phyloP scores from a whole-genome alignment of 30 jellyfish, hydroid and myxozoan species.

The Phacellophora camtschatica region DNA sequence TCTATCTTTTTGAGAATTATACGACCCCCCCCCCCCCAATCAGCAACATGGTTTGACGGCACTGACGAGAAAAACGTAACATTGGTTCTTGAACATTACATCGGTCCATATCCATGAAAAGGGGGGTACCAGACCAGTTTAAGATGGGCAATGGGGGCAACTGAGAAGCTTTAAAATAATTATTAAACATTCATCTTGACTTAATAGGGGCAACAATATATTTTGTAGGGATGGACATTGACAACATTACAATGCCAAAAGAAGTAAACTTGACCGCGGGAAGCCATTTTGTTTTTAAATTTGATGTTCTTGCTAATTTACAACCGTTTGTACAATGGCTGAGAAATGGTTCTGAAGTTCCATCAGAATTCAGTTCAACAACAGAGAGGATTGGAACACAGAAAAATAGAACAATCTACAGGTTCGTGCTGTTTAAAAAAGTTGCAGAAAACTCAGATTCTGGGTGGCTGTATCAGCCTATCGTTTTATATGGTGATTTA shows the following conservation, averaged over 20 bases:
- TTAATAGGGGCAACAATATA: not conserved
- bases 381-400: not conserved
- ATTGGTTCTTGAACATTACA: too few species aligned
- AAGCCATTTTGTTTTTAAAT: not conserved
- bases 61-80: too few species aligned
- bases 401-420: constrained; percentile 3
- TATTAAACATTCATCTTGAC: not conserved
- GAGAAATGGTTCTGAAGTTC: not conserved
- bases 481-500: not conserved
- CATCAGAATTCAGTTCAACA: not conserved
- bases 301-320: constrained; percentile 3
- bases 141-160: too few species aligned
- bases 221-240: too few species aligned
- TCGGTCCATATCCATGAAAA: too few species aligned
- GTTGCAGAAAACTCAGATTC: not conserved
- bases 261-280: not conserved
- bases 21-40: too few species aligned
- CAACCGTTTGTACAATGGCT: constrained; percentile 13
- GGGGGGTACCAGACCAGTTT: too few species aligned
- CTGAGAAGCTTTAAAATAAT: too few species aligned
- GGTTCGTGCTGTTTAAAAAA: not conserved
- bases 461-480: not conserved
- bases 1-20: too few species aligned
- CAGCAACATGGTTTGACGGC: too few species aligned
- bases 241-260: not conserved